Evolutionary conservation across 2,888 invertebrate genomes (phyloP).

Genomic region (Pinctada fucata): DNA sequence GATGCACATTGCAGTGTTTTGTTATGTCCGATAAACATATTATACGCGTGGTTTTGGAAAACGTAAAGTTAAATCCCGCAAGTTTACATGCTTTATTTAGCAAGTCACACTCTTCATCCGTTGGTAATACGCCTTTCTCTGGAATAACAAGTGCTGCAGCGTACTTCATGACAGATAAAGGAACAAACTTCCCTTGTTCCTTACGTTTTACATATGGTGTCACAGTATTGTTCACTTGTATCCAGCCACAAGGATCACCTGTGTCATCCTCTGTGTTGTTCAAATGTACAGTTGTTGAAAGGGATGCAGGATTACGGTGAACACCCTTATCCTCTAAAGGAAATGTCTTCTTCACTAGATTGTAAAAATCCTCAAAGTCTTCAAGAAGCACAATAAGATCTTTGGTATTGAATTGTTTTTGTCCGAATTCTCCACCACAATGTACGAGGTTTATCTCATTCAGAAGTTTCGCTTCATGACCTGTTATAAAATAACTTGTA

Average conservation of each 20-base stretch:
- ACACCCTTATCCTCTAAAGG: constrained; percentile 55
- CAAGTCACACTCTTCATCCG: constrained; percentile 66
- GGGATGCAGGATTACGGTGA: constrained; percentile 38
- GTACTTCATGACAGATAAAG: constrained; percentile 80
- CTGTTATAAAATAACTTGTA: constrained; percentile 94
- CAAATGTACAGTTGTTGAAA: constrained; percentile 17
- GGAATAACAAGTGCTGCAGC: constrained; percentile 69
- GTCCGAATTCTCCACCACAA: constrained; percentile 92
- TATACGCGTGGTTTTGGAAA: constrained; percentile 68
- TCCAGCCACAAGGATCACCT: constrained; percentile 81
- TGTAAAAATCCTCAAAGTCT: constrained; percentile 92
- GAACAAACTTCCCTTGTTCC: constrained; percentile 88
- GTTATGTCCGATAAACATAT: constrained; percentile 65
- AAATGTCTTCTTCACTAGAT: constrained; percentile 82
- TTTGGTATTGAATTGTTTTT: constrained; percentile 90
- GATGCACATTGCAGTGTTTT: constrained; percentile 57
- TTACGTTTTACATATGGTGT: constrained; percentile 91
- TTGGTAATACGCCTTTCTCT: constrained; percentile 60
- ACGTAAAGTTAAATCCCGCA: constrained; percentile 70
- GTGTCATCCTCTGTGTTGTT: constrained; percentile 75
- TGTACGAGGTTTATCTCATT: constrained; percentile 95
- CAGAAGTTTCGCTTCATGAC: constrained; percentile 90
- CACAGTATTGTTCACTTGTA: constrained; percentile 87
- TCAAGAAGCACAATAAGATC: constrained; percentile 92
- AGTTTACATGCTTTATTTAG: constrained; percentile 70